A percentile compares a stretch with the other conserved stretches of the same genome.
phyloP scores from a whole-genome alignment of 2,797 vertebrate genomes.

The Sebastes cheni region DNA sequence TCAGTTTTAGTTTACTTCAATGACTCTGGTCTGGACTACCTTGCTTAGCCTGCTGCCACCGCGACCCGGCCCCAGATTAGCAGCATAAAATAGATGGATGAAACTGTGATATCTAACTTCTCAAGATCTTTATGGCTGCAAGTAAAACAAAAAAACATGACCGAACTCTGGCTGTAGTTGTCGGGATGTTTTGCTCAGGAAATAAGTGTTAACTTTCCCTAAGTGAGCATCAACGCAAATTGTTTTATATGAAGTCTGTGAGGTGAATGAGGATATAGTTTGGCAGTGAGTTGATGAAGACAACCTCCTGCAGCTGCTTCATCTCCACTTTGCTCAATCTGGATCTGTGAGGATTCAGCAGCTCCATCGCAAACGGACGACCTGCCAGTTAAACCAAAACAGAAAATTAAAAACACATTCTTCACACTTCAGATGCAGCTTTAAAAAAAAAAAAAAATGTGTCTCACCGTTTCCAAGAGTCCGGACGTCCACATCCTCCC shows the following conservation, averaged over 20 bases:
- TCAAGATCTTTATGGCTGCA: neutral
- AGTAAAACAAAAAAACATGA: neutral
- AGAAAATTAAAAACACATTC: neutral
- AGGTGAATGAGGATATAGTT: neutral
- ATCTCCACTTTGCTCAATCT: conserved; percentile 83
- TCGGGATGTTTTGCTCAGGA: neutral
- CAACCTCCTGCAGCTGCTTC: conserved; percentile 92
- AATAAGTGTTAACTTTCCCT: neutral
- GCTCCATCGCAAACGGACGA: conserved; percentile 94
- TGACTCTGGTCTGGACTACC: neutral
- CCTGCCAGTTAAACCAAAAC: conserved; percentile 74
- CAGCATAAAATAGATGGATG: neutral
- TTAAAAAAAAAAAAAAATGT: neutral
- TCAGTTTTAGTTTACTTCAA: neutral
- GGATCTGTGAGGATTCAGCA: conserved; percentile 91
- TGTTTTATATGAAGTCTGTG: neutral
- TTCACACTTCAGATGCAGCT: neutral
- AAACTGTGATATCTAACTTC: neutral
- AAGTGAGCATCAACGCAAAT: neutral
- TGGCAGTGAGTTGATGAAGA: neutral
- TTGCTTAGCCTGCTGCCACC: too few relatives aligned
- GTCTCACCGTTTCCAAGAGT: conserved; percentile 92
- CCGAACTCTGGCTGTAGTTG: neutral
- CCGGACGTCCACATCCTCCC: conserved; percentile 97
- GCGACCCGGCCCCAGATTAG: too few relatives aligned